phyloP scores from a whole-genome alignment of 2,113 vertebrate genomes.

The Odocoileus virginianus region DNA sequence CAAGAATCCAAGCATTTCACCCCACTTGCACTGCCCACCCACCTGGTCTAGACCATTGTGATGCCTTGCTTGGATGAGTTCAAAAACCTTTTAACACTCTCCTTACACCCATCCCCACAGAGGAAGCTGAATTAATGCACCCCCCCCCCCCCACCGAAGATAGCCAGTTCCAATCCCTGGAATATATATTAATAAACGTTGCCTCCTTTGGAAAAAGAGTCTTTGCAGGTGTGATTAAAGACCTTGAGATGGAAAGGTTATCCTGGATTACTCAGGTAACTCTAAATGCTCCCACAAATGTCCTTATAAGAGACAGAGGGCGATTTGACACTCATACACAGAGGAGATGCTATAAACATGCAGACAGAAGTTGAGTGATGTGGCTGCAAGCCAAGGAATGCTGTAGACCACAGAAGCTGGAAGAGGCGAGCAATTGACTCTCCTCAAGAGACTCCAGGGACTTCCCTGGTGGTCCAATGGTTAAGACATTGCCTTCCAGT shows the following conservation, averaged over 20 bases:
- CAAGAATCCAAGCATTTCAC: not conserved
- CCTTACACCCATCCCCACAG: not conserved
- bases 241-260: not conserved
- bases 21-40: not conserved
- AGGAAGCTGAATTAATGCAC: not conserved
- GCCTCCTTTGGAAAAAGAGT: not conserved
- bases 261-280: not conserved
- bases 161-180: not conserved
- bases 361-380: not conserved
- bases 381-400: not conserved
- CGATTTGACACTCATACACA: not conserved
- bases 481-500: not conserved
- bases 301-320: not conserved
- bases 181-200: not conserved
- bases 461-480: not conserved
- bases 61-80: not conserved
- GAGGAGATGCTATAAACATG: not conserved
- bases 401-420: not conserved
- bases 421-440: not conserved
- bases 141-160: accelerated
- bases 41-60: not conserved
- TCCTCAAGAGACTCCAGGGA: not conserved
- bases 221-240: not conserved
- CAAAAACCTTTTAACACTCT: not conserved
- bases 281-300: not conserved